Base-by-base conservation (phyloP, 2,797 vertebrate genomes). In the Dendrocincla fuliginosa region DNA sequence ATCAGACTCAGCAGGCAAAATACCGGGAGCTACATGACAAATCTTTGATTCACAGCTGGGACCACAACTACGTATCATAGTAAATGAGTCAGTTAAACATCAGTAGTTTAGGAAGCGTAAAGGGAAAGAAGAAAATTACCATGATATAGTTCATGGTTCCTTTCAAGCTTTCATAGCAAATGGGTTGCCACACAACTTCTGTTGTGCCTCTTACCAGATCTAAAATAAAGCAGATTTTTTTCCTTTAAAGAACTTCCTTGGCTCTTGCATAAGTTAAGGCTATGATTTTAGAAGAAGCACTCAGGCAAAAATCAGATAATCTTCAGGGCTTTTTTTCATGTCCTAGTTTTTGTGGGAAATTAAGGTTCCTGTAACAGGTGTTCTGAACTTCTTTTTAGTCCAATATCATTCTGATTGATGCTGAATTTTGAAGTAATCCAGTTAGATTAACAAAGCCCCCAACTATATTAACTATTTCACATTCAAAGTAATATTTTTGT, bases 31-130 rank as follows among this genome's bases (percentile, higher is more conserved):
- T 98, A 98, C 98, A 97, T 95, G 98, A 98, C 97, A 97, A 97
- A 96, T 98, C 97, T 98, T 98, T 96, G 98, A 97, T 97, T 98
- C 98, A 93, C 98, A 98, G 98, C 98, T 98, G 98, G 98, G 98
- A 97, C 98, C 84, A 96, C 97, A 98, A 97, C 98, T 98, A 97
- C 95, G 98, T 98, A 98, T 99, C 98, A 98, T 97, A 98, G 97
- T 98, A 98, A 98, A 98, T 98, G 98, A 98, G 98, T 98, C 98
- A 97, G 97, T 98, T 98, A 98, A 98, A 98, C 98, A 98, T 98
- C 98, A 98, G 96, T 98, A 97, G 97, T 95, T 97, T 98, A 97
- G 98, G 97, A 98, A 98, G 95, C 57, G 22, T 93, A 91, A 95
- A 89, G 84, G 70, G 15, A 50, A n/a, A n/a, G 22, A 30, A 32